A percentile compares a stretch with the other conserved stretches of the same genome.
Conservation (phyloP, 2,888 invertebrate species). For the Gisinianus flammeolus region DNA sequence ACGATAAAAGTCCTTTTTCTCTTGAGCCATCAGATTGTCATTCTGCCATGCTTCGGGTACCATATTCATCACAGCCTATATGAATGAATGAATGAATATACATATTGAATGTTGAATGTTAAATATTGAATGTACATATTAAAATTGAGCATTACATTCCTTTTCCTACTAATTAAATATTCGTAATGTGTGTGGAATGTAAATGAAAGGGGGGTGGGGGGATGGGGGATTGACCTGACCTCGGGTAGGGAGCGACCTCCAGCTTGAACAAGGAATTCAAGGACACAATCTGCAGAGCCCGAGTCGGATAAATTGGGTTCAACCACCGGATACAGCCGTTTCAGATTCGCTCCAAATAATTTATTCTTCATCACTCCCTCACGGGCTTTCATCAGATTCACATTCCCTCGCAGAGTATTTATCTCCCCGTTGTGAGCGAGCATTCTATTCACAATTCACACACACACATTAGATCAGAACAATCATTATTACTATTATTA, state of each 20-base stretch:
- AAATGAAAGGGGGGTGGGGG: background rate
- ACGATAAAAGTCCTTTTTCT: conserved; percentile 93
- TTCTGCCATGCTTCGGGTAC: conserved; percentile 99
- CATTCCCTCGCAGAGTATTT: conserved; percentile 97
- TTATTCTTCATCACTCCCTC: conserved; percentile 96
- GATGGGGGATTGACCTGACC: conserved; percentile 12
- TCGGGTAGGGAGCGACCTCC: conserved; percentile 73
- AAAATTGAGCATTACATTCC: background rate
- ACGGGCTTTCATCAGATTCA: conserved; percentile 97
- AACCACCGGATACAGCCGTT: conserved; percentile 93
- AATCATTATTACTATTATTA: no score
- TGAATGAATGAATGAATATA: background rate
- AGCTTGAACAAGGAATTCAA: conserved; percentile 94
- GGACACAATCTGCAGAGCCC: conserved; percentile 95
- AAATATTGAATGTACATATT: background rate
- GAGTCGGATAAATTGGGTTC: conserved; percentile 98
- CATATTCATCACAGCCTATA: conserved; percentile 96
- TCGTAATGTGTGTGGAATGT: background rate
- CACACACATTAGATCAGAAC: background rate
- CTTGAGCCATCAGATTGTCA: conserved; percentile 86
- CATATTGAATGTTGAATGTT: background rate
- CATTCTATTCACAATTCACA: no score
- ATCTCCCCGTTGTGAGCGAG: conserved; percentile 99
- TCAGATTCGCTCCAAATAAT: conserved; percentile 80
- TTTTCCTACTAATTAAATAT: background rate